Evolutionary conservation across 2,888 invertebrate species (phyloP).

Genomic region (Tromatobia lineatoria): DNA sequence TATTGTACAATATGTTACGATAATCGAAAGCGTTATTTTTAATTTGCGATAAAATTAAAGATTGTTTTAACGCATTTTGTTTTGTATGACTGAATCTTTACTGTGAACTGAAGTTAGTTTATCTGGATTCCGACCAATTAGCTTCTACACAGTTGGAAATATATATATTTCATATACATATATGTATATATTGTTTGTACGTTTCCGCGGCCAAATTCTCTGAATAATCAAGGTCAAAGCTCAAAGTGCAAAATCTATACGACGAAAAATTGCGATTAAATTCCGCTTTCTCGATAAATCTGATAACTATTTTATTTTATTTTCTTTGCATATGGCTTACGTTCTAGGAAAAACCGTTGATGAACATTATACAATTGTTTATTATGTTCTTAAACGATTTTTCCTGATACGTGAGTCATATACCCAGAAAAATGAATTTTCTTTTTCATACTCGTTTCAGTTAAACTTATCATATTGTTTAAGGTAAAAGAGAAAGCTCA

Average conservation of each 20-base stretch:
- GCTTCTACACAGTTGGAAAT: constrained; percentile 9
- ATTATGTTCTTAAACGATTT: no score
- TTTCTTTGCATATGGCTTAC: neutral
- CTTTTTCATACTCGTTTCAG: no score
- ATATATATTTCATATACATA: neutral
- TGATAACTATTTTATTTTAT: neutral
- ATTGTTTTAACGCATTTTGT: neutral
- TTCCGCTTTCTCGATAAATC: neutral
- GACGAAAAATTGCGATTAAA: no score
- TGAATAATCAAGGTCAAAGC: neutral
- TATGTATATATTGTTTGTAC: no score
- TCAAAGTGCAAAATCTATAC: no score
- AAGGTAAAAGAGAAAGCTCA: no score
- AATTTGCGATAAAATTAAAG: neutral
- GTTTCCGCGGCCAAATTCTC: neutral
- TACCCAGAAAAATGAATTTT: no score
- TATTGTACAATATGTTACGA: neutral
- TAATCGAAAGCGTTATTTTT: neutral
- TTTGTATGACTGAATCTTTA: neutral
- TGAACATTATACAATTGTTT: neutral
- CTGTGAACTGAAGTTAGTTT: neutral
- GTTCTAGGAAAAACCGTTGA: neutral
- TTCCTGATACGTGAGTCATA: no score
- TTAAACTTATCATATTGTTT: no score
- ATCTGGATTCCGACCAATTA: neutral